Conservation (phyloP, 1,140 invertebrate species). For the Zophobas morio region DNA sequence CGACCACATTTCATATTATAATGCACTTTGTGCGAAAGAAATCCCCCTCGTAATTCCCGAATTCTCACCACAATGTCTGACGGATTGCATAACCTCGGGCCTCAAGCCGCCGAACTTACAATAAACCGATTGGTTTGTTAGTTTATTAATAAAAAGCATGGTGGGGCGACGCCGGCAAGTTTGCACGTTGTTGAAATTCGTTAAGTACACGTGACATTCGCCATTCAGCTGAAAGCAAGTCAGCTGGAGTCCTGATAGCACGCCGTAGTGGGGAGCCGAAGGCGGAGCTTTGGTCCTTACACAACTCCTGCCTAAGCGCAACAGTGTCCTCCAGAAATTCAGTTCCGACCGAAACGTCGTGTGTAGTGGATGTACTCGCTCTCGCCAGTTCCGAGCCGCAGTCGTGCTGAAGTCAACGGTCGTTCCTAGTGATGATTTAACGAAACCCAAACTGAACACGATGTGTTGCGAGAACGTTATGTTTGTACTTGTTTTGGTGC, state of each 20-base stretch:
- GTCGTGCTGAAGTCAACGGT: constrained; percentile 21
- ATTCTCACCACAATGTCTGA: background rate
- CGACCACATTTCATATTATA: too few species aligned
- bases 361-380: constrained; percentile 42
- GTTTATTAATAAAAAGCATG: constrained; percentile 37
- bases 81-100: background rate
- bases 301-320: constrained; percentile 60
- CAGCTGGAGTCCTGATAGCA: constrained; percentile 60
- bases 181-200: constrained; percentile 63
- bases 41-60: too few species aligned
- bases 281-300: constrained; percentile 60
- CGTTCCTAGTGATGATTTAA: constrained; percentile 50
- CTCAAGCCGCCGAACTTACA: background rate
- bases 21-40: too few species aligned
- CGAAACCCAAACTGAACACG: constrained; percentile 7
- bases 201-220: constrained; percentile 61
- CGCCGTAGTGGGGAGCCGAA: constrained; percentile 55
- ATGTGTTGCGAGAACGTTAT: constrained; percentile 42
- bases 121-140: constrained; percentile 26
- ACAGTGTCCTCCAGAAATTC: constrained; percentile 56
- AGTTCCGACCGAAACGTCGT: constrained; percentile 45
- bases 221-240: constrained; percentile 58
- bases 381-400: background rate
- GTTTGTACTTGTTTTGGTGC: constrained; percentile 48
- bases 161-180: constrained; percentile 41